phyloP scores from a whole-genome alignment of 2,888 invertebrate species.

The Latrodectus elegans region DNA sequence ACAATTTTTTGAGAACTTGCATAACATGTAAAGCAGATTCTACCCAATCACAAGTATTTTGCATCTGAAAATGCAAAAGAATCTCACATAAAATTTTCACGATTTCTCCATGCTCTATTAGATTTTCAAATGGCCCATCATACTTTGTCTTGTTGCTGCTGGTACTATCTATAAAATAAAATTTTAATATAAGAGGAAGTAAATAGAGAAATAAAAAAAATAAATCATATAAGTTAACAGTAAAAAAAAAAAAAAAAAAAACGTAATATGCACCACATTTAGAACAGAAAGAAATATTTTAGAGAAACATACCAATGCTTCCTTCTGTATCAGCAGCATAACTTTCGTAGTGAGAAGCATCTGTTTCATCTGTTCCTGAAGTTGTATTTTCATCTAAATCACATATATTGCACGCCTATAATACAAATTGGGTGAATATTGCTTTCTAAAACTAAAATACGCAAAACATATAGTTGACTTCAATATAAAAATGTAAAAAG shows the following conservation, averaged over 20 bases:
- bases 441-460: too few species aligned
- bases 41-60: constrained; percentile 21
- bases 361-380: constrained; percentile 40
- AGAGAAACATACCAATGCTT: constrained; percentile 39
- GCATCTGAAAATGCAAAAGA: constrained; percentile 37
- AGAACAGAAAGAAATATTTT: neutral
- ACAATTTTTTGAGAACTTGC: constrained; percentile 41
- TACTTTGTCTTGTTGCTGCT: constrained; percentile 19
- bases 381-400: constrained; percentile 28
- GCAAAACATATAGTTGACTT: too few species aligned
- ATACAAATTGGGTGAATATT: too few species aligned
- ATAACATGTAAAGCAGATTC: constrained; percentile 44
- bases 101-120: constrained; percentile 63
- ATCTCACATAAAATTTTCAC: constrained; percentile 57
- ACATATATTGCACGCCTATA: too few species aligned
- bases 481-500: too few species aligned
- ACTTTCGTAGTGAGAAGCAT: constrained; percentile 27
- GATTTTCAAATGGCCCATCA: constrained; percentile 20
- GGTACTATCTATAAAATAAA: constrained; percentile 20
- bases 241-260: neutral
- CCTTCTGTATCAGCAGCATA: constrained; percentile 59
- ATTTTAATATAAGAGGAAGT: neutral
- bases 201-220: neutral
- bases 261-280: neutral
- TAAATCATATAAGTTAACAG: neutral